Percentiles rank a stretch among this genome's conserved stretches.
These are phyloP conservation scores for Sminthopsis crassicaudata DNA, from an alignment of 2,113 vertebrate species.

Conservation along the genomic window DNA sequence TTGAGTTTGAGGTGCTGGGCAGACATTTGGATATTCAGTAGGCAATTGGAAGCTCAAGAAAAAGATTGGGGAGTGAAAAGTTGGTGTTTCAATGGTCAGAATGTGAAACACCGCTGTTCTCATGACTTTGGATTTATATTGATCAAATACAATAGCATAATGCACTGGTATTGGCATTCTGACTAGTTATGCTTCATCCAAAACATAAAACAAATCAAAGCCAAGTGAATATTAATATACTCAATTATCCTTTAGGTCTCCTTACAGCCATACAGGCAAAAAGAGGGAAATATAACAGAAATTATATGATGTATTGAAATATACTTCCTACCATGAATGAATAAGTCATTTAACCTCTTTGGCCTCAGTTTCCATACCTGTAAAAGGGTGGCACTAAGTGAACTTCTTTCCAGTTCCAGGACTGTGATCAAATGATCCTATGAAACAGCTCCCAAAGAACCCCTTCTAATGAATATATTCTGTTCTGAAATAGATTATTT, in stretches of 20 bases:
- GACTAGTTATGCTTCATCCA: background rate
- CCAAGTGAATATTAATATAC: background rate
- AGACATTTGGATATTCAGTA: background rate
- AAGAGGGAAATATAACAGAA: background rate
- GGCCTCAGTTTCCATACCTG: background rate
- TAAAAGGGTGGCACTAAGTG: background rate
- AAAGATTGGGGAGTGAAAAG: background rate
- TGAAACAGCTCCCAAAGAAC: background rate
- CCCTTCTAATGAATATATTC: slow-evolving; percentile 8
- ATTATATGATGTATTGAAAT: background rate
- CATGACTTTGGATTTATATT: background rate
- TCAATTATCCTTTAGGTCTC: slow-evolving; percentile 1
- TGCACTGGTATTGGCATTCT: background rate
- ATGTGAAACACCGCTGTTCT: background rate
- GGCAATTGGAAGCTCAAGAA: background rate
- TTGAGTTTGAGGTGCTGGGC: background rate
- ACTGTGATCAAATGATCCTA: background rate
- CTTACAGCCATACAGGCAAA: background rate
- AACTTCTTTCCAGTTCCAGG: background rate
- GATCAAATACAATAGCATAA: background rate
- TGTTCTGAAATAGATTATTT: background rate
- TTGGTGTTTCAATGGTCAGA: slow-evolving; percentile 19
- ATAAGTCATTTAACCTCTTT: background rate
- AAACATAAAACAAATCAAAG: background rate
- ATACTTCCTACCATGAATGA: background rate